Evolutionary conservation across 1,140 invertebrate species (phyloP).

Genomic region (Orchesella cincta): DNA sequence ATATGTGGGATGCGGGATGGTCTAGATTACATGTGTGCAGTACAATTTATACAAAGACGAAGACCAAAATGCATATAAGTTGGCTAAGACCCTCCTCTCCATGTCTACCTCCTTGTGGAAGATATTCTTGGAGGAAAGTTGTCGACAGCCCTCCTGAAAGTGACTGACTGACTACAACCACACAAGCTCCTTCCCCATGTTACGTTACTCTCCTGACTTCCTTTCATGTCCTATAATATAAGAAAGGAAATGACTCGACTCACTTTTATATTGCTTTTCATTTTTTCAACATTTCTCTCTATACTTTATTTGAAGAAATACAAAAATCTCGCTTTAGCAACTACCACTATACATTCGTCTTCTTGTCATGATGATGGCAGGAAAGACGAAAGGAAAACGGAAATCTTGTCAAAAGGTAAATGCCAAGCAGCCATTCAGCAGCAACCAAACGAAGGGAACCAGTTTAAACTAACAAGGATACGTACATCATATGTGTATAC

Average conservation of each 20-base stretch:
- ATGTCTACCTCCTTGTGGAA: too few species aligned
- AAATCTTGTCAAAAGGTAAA: conserved; percentile 20
- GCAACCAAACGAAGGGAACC: too few species aligned
- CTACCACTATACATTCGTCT: neutral
- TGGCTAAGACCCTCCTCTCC: neutral
- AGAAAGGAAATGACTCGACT: neutral
- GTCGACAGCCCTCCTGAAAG: neutral
- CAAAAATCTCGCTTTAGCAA: neutral
- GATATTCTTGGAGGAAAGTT: neutral
- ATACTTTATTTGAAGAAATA: too few species aligned
- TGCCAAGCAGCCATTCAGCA: conserved; percentile 5
- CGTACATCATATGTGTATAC: too few species aligned
- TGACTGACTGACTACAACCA: neutral
- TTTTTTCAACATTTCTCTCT: neutral
- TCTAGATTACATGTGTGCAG: neutral
- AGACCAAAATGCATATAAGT: neutral
- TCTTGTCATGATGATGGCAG: conserved; percentile 10
- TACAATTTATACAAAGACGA: neutral
- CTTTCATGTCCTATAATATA: too few species aligned
- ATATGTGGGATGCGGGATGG: neutral
- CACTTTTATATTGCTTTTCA: neutral
- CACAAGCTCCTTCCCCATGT: neutral
- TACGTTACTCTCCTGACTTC: too few species aligned
- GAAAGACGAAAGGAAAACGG: neutral
- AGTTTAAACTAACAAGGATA: too few species aligned